A percentile compares a stretch with the other conserved stretches of the same genome.
Conservation (phyloP, 1,140 invertebrate species). For the Himalopsyche phryganea region DNA sequence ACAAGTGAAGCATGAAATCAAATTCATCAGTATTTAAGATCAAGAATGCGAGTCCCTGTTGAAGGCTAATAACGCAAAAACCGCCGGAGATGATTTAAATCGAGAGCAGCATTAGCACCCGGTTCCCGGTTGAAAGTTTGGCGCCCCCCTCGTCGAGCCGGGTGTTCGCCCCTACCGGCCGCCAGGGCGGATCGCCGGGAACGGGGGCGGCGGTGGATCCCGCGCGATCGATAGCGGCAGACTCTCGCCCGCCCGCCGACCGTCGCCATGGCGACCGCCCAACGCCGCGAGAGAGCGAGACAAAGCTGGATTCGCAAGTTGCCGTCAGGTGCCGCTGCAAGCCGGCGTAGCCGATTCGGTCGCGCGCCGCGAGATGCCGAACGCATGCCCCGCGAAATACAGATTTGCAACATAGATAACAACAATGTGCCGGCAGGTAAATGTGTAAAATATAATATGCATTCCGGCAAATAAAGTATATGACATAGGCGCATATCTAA, state of each 20-base stretch:
- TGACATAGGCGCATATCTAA: too few relatives aligned
- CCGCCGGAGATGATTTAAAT: not conserved
- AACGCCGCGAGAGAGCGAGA: not conserved
- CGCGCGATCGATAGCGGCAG: constrained; percentile 31
- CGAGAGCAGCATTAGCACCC: not conserved
- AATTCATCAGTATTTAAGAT: too few relatives aligned
- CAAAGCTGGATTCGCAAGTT: not conserved
- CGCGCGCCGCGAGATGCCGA: constrained; percentile 1
- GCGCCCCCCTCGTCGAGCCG: too few relatives aligned
- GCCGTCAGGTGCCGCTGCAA: constrained; percentile 13
- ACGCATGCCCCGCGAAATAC: not conserved
- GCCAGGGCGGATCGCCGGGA: too few relatives aligned
- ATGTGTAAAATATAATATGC: too few relatives aligned
- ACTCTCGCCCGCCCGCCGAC: constrained; percentile 16
- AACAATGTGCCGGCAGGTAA: too few relatives aligned
- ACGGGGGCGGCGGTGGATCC: not conserved
- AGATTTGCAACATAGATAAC: too few relatives aligned
- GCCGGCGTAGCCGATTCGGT: not conserved
- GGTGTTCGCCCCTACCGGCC: too few relatives aligned
- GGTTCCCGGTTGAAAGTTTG: not conserved
- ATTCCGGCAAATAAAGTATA: too few relatives aligned
- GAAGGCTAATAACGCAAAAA: too few relatives aligned
- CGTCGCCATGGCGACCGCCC: constrained; percentile 30
- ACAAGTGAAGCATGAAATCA: too few relatives aligned
- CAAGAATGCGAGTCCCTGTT: too few relatives aligned